Percentiles rank a stretch among this genome's conserved stretches.
Conservation (phyloP, 2,888 invertebrate genomes). For the Cantharis nigra region DNA sequence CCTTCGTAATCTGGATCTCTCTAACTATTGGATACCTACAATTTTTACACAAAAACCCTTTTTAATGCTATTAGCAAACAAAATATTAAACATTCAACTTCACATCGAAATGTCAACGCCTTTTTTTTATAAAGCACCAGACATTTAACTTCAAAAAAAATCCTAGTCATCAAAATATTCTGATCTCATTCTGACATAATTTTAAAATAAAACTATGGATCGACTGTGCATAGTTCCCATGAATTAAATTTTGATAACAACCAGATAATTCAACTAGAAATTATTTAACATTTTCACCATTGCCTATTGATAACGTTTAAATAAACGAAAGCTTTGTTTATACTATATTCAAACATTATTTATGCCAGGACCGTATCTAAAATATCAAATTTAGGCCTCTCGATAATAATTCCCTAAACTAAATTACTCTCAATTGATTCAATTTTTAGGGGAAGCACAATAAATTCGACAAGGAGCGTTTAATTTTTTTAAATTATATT, state of each 20-base stretch:
- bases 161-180: background rate
- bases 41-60: background rate
- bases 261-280: background rate
- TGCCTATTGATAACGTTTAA: background rate
- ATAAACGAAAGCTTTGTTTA: background rate
- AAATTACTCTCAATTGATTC: too few relatives aligned
- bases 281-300: background rate
- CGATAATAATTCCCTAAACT: background rate
- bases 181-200: background rate
- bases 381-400: background rate
- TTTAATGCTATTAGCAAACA: too few relatives aligned
- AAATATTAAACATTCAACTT: background rate
- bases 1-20: slow-evolving; percentile 8
- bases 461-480: background rate
- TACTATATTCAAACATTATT: background rate
- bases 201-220: background rate
- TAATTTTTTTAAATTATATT: background rate
- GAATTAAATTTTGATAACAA: background rate
- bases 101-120: background rate
- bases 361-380: background rate
- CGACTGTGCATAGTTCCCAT: background rate
- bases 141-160: background rate
- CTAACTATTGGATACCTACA: background rate
- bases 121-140: background rate
- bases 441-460: background rate